Evolutionary conservation across 2,888 invertebrate species (phyloP).

Genomic region (Lacanobia oleracea): DNA sequence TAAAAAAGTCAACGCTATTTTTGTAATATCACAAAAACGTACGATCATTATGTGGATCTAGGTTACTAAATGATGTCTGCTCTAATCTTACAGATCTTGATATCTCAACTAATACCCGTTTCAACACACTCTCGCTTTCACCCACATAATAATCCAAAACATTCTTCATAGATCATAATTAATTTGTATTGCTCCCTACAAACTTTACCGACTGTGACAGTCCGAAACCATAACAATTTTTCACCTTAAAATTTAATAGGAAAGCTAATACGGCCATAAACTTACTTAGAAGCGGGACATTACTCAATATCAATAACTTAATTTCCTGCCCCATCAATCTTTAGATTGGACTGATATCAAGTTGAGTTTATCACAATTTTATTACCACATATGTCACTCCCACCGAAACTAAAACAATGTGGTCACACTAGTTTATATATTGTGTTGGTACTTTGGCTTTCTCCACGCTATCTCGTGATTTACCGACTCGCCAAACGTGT

Average conservation of each 20-base stretch:
- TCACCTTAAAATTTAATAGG: slow-evolving; percentile 65
- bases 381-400: slow-evolving; percentile 70
- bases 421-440: slow-evolving; percentile 71
- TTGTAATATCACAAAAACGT: slow-evolving; percentile 5
- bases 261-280: slow-evolving; percentile 68
- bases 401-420: slow-evolving; percentile 68
- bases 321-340: slow-evolving; percentile 69
- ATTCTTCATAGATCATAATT: slow-evolving; percentile 54
- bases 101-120: slow-evolving; percentile 33
- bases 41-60: slow-evolving; percentile 3
- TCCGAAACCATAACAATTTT: slow-evolving; percentile 66
- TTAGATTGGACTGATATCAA: slow-evolving; percentile 69
- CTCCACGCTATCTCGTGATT: slow-evolving; percentile 81
- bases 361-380: slow-evolving; percentile 69
- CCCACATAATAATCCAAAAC: slow-evolving; percentile 43
- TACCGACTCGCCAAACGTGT: slow-evolving; percentile 81
- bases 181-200: slow-evolving; percentile 55
- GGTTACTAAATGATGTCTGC: slow-evolving; percentile 19
- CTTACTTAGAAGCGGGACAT: slow-evolving; percentile 62
- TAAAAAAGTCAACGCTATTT: not conserved
- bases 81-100: slow-evolving; percentile 37
- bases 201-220: slow-evolving; percentile 58
- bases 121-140: slow-evolving; percentile 57
- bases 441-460: slow-evolving; percentile 77
- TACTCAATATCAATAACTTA: slow-evolving; percentile 72